Conservation (phyloP, 2,888 invertebrate species). For the Heteromurus nitidus region DNA sequence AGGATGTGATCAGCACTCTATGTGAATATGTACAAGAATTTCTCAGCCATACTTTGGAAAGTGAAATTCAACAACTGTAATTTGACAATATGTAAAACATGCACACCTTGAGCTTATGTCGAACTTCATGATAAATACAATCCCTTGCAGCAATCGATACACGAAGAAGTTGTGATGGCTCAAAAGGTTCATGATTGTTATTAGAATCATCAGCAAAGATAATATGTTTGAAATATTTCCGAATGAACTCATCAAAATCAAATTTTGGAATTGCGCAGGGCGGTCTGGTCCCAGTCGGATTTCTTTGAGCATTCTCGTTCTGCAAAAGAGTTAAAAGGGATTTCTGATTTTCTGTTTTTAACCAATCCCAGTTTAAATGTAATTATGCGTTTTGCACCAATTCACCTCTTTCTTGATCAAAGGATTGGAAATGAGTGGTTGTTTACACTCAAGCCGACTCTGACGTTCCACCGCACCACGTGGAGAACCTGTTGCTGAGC, state of each 20-base stretch:
- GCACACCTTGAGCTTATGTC: slow-evolving; percentile 29
- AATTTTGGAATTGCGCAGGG: slow-evolving; percentile 5
- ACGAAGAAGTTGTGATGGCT: slow-evolving; percentile 6
- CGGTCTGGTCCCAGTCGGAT: no score
- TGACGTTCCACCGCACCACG: neutral
- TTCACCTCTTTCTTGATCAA: no score
- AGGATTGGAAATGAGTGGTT: neutral
- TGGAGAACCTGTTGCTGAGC: neutral
- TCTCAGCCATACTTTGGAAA: no score
- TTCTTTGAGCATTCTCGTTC: no score
- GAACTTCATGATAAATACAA: slow-evolving; percentile 8
- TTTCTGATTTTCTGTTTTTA: no score
- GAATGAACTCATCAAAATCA: slow-evolving; percentile 47
- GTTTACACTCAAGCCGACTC: neutral
- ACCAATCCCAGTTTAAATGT: no score
- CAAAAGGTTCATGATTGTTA: neutral
- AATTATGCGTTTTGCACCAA: no score
- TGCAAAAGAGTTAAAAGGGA: no score
- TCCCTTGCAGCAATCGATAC: slow-evolving; percentile 24
- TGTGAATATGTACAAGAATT: no score
- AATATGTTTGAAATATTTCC: slow-evolving; percentile 17
- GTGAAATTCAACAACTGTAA: neutral
- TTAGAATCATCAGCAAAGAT: slow-evolving; percentile 5
- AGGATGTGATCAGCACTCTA: slow-evolving; percentile 20
- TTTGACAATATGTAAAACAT: no score